Evolutionary conservation across 2,888 invertebrate genomes (phyloP).

Genomic region (Mythimna pallens): DNA sequence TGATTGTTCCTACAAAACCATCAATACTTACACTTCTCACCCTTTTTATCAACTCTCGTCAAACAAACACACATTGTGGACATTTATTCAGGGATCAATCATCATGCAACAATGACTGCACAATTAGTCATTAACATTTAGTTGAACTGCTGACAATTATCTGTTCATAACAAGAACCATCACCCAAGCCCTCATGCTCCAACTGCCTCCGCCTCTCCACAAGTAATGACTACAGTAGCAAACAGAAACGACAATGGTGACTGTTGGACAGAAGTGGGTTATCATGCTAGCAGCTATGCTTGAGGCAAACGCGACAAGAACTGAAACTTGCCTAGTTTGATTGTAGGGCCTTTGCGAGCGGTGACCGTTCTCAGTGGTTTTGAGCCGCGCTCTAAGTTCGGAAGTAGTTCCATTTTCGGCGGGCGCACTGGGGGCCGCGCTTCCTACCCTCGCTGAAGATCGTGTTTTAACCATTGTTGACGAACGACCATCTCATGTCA

Average conservation of each 20-base stretch:
- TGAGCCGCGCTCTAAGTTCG: slow-evolving; percentile 87
- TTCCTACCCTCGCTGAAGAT: slow-evolving; percentile 90
- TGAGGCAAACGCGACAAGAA: slow-evolving; percentile 91
- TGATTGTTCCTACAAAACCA: slow-evolving; percentile 84
- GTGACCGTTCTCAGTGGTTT: slow-evolving; percentile 84
- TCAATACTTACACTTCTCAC: slow-evolving; percentile 39
- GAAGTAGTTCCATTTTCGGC: slow-evolving; percentile 86
- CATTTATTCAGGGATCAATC: slow-evolving; percentile 21
- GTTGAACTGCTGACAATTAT: slow-evolving; percentile 22
- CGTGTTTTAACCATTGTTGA: slow-evolving; percentile 91
- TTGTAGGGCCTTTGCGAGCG: slow-evolving; percentile 83
- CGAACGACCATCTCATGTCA: slow-evolving; percentile 89
- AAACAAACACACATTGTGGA: slow-evolving; percentile 17
- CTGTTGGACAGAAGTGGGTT: slow-evolving; percentile 53
- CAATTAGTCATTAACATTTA: slow-evolving; percentile 29
- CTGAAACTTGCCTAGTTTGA: slow-evolving; percentile 87
- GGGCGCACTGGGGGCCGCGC: slow-evolving; percentile 82
- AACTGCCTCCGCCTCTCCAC: slow-evolving; percentile 49
- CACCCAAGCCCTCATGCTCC: slow-evolving; percentile 77
- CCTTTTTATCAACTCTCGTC: background rate
- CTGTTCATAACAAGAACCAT: slow-evolving; percentile 63
- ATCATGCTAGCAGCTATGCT: slow-evolving; percentile 92
- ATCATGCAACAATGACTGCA: slow-evolving; percentile 59
- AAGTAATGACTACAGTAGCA: slow-evolving; percentile 51
- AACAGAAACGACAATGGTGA: slow-evolving; percentile 47